Percentiles rank a stretch among this genome's conserved stretches.
Evolutionary conservation across 2,888 invertebrate species (phyloP).

Genomic region (Coenonympha glycerion): DNA sequence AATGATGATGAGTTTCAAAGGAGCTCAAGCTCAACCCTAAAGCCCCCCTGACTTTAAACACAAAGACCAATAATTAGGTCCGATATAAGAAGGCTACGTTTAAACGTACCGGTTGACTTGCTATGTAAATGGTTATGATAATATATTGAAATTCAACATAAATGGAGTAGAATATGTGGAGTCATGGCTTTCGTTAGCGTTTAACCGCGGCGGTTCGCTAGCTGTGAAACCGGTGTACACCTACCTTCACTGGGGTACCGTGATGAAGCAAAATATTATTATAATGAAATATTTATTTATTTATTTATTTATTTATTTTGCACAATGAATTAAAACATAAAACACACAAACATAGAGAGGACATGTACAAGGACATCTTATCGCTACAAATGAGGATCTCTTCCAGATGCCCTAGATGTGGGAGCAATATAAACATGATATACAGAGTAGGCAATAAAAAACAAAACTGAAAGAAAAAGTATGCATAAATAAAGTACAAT

Average conservation of each 20-base stretch:
- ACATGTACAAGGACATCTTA: no score
- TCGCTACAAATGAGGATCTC: no score
- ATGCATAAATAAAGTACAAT: no score
- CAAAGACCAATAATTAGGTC: slow-evolving; percentile 72
- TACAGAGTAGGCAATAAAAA: no score
- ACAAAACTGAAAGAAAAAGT: no score
- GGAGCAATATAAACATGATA: no score
- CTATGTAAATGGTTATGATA: slow-evolving; percentile 73
- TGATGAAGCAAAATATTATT: slow-evolving; percentile 54
- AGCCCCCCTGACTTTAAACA: slow-evolving; percentile 58
- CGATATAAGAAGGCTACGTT: slow-evolving; percentile 58
- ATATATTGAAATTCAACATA: slow-evolving; percentile 61
- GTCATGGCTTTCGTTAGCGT: slow-evolving; percentile 59
- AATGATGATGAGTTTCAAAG: no score
- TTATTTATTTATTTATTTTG: no score
- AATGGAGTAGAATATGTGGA: slow-evolving; percentile 65
- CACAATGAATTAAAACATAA: no score
- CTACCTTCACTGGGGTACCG: slow-evolving; percentile 41
- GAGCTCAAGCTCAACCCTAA: not conserved
- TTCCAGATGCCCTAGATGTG: no score
- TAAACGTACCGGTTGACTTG: slow-evolving; percentile 51
- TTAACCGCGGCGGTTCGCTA: slow-evolving; percentile 45
- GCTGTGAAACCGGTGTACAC: slow-evolving; percentile 46
- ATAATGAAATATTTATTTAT: not conserved
- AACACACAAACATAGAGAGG: no score